Base-by-base conservation (phyloP, 2,797 vertebrate species). In the Lophius americanus region DNA sequence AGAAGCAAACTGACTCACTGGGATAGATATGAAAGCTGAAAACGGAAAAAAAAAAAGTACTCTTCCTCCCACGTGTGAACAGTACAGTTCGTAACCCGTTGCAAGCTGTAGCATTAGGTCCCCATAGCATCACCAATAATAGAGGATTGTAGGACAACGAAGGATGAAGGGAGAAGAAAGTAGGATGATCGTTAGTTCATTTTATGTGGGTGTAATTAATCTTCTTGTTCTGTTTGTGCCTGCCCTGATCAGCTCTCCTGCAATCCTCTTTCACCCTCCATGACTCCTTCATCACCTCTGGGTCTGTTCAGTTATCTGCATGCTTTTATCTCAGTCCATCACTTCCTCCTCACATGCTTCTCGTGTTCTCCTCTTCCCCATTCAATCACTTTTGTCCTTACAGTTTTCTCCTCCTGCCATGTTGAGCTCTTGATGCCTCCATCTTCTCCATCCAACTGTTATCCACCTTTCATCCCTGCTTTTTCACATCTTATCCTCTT, bases 191-290 rank as follows among this genome's bases (percentile, higher is more conserved):
- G 59, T 56, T 68, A 4, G 39, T 76, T 73, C 56, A 32, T 12
- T 46, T n/a, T 35, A 47, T 55, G 76, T 79, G 64, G 68, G 65
- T 48, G 48, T 84, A 66, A 79, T 85, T 76, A 73, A 72, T 75
- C 23, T 48, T 35, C 46, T 60, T 60, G 52, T 66, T 76, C 47
- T 23, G 55, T 67, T 63, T 73, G 59, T 51, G 63, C 76, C 72
- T 37, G 4, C 43, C 13, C 39, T 57, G 61, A 79, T 75, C 9
- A 9, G 47, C 53, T 66, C 23, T 37, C 32, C 46, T 36, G 36
- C 60, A 59, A 73, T 64, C 71, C 50, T 3, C 41, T 70, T 37
- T 11, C 33, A 49, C 46, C 23, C 23, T 14, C 51, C 37, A 13
- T 23, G 38, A n/a, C 51, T 65, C 62, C 54, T 56, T 50, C 4